These are phyloP conservation scores for Forbesichthys agassizii DNA, from an alignment of 2,113 vertebrate genomes.

Conservation along the genomic window DNA sequence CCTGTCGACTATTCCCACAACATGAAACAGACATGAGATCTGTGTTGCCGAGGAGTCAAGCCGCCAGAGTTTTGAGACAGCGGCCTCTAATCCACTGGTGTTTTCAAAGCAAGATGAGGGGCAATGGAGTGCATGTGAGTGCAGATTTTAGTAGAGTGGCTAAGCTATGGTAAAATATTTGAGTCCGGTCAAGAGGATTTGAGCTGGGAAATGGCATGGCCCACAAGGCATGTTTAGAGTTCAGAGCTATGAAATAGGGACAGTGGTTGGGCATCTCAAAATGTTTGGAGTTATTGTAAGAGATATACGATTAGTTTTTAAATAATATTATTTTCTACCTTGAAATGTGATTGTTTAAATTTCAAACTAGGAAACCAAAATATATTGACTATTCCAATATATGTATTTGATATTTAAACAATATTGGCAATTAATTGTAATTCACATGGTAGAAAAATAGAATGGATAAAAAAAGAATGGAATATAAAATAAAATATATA, in stretches of 20 bases:
- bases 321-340: no score
- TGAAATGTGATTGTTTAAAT: no score
- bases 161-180: conserved; percentile 74
- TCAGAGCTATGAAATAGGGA: conserved; percentile 48
- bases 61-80: conserved; percentile 60
- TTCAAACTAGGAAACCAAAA: no score
- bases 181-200: conserved; percentile 60
- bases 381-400: no score
- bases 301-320: no score
- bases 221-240: conserved; percentile 44
- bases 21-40: conserved; percentile 61
- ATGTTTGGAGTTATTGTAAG: no score
- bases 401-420: no score
- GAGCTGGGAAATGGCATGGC: conserved; percentile 49
- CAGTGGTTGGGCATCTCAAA: no score
- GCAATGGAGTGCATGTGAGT: conserved; percentile 57
- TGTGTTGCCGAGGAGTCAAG: conserved; percentile 59
- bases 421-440: background rate
- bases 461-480: no score
- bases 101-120: conserved; percentile 68
- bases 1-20: conserved; percentile 49
- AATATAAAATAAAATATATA: no score
- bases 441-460: no score
- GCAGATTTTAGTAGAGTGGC: conserved; percentile 66
- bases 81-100: conserved; percentile 68